Evolutionary conservation across 2,888 invertebrate genomes (phyloP), one percentile per base, ranked within the genome.

Genomic region (Gortyna flavago): DNA sequence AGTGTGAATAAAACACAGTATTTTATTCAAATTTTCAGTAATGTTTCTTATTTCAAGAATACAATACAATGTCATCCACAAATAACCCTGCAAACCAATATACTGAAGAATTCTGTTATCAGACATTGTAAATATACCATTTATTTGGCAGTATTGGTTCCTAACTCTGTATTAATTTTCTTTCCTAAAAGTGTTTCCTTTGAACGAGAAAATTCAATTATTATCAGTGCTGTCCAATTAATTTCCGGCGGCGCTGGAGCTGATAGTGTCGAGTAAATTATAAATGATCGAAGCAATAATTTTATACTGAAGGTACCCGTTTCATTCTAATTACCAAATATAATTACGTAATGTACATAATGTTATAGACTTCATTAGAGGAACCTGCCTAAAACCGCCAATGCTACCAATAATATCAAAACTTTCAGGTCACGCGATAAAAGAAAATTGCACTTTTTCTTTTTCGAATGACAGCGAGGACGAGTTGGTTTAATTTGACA

Each of bases 361-460:
- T 54, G 70, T 72, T 73, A 70, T 69, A 84, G 73, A 76, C 66
- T 65, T 85, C 75, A 64, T 84, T 81, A 82, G 66, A 62, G 57
- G 65, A 77, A 70, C 85, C 74, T 76, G 73, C 44, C 81, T 74
- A 66, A 75, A 79, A 59, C 75, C 73, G 73, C 77, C 81, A 86
- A 87, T 77, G 87, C 89, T 89, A 89, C 89, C 92, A 93, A 92
- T 92, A 92, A 90, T 89, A 91, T 92, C 90, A 91, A 93, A 95
- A 94, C 86, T 94, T 94, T 89, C 87, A 92, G 91, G 93, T 92
- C 92, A 93, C 92, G 93, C 93, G 88, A 94, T 93, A 93, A 94
- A 94, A 94, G 92, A 91, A 93, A 93, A 95, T 93, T 92, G 92
- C 91, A 93, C 92, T 94, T 94, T 91, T 94, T 93, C 92, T 93